A percentile compares a stretch with the other conserved stretches of the same genome.
phyloP scores from a whole-genome alignment of 2,797 vertebrate species.

The Bradypus variegatus region DNA sequence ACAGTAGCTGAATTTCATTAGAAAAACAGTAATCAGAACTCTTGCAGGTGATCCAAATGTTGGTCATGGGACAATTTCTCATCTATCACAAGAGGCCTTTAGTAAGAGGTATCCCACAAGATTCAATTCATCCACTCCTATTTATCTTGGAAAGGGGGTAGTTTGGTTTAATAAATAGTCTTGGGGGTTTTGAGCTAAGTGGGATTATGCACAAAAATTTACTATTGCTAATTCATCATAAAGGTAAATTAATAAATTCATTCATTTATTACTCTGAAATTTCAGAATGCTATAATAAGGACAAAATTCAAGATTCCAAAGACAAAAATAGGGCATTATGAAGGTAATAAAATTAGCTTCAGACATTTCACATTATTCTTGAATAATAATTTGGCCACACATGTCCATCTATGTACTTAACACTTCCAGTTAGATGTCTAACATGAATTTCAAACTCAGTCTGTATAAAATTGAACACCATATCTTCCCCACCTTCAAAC shows the following conservation, averaged over 20 bases:
- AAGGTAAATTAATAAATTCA: not conserved
- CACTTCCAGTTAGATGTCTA: not conserved
- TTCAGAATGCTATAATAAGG: not conserved
- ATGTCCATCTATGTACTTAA: constrained; percentile 9
- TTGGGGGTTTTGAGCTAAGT: not conserved
- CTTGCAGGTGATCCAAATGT: constrained; percentile 30
- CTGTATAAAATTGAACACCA: not conserved
- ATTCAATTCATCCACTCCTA: not conserved
- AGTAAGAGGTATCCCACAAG: not conserved
- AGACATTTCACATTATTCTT: not conserved
- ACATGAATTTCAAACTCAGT: not conserved
- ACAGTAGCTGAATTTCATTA: not conserved
- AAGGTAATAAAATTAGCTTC: not conserved
- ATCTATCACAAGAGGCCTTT: constrained; percentile 6
- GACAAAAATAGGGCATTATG: not conserved
- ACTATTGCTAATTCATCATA: constrained; percentile 1
- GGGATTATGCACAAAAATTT: not conserved
- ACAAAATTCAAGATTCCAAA: not conserved
- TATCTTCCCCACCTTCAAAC: not conserved
- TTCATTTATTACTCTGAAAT: not conserved
- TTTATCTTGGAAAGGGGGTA: not conserved
- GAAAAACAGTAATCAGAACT: constrained; percentile 14
- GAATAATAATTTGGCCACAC: not conserved
- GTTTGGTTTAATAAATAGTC: not conserved
- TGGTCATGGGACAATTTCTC: not conserved